Percentiles rank a stretch among this genome's conserved stretches.
phyloP scores from a whole-genome alignment of 2,888 invertebrate species.

The Cheilosia impressa region DNA sequence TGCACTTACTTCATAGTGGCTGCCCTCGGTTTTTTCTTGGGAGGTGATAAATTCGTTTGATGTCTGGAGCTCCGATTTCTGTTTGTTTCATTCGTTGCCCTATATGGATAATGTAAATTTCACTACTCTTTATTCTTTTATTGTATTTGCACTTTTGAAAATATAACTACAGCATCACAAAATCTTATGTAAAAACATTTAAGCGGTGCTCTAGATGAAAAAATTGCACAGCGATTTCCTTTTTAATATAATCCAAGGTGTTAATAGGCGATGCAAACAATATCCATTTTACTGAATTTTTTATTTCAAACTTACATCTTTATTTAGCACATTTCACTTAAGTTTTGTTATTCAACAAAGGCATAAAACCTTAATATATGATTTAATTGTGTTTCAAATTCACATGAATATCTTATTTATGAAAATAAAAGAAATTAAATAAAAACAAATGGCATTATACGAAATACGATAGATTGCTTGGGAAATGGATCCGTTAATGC shows the following conservation, averaged over 20 bases:
- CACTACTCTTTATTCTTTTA: background rate
- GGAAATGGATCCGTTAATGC: slow-evolving; percentile 29
- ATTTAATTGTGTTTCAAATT: background rate
- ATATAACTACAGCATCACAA: background rate
- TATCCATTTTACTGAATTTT: background rate
- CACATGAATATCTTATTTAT: background rate
- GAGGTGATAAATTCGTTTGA: background rate
- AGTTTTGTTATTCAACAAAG: background rate
- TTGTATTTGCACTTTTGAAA: background rate
- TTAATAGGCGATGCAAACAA: background rate
- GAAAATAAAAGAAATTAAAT: slow-evolving; percentile 8
- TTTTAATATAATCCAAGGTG: background rate
- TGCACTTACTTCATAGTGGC: slow-evolving; percentile 2
- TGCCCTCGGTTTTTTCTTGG: background rate
- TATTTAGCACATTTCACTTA: slow-evolving; percentile 17
- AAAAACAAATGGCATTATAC: background rate
- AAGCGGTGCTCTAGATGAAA: background rate
- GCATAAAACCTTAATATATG: background rate
- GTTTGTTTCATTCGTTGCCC: background rate
- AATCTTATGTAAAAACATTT: too few species aligned
- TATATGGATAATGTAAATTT: slow-evolving; percentile 5
- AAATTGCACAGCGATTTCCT: background rate
- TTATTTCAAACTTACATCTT: slow-evolving; percentile 18
- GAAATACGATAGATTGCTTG: background rate
- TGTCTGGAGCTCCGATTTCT: background rate